Base-by-base conservation (phyloP, 2,113 vertebrate species). In the Hippolais icterina region DNA sequence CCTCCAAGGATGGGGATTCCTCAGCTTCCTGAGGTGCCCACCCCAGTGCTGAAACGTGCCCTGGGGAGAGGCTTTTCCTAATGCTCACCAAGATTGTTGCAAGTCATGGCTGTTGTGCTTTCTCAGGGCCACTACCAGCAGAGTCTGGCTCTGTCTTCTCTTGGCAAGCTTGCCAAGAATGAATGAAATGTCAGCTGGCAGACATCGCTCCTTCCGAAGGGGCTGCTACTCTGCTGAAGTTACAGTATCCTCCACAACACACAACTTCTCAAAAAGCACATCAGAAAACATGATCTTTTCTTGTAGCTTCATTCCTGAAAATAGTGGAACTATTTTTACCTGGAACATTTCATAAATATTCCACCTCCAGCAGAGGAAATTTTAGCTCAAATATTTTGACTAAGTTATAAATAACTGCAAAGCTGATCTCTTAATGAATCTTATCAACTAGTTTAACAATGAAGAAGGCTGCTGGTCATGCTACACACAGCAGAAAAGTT, bases 301-400 rank as follows among this genome's bases (percentile, higher is more conserved):
- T 86, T 52, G 46, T 3, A 29, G 27, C 15, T 89, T 89, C 33
- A 52, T 50, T 63, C 56, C 80, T 59, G 60, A 66, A 95, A 95
- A 70, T 10, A 83, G 79, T 6, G 16, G 50, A 81, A 86, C 92
- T 93, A 81, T 95, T 91, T 94, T 94, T 90, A 95, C 79, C 92
- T 93, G 85, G 90, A 93, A 88, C 75, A 83, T 83, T 80, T 86
- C 49, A 90, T 69, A 93, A 94, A 95, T 86, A 92, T 83, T 89
- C 80, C 42, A 71, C 83, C 83, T 92, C 60, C 89, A 92, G 64
- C 39, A 60, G 64, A 81, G 76, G 80, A 94, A 90, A 93, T 86
- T 94, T 93, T 80, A 88, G n/a, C 50, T 93, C 57, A 91, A 92
- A 94, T 94, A 93, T 94, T 95, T 94, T 93, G 88, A 94, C 85